These are phyloP conservation scores for Pseudeuparius sepicola DNA, from an alignment of 2,888 invertebrate genomes.

Conservation along the genomic window DNA sequence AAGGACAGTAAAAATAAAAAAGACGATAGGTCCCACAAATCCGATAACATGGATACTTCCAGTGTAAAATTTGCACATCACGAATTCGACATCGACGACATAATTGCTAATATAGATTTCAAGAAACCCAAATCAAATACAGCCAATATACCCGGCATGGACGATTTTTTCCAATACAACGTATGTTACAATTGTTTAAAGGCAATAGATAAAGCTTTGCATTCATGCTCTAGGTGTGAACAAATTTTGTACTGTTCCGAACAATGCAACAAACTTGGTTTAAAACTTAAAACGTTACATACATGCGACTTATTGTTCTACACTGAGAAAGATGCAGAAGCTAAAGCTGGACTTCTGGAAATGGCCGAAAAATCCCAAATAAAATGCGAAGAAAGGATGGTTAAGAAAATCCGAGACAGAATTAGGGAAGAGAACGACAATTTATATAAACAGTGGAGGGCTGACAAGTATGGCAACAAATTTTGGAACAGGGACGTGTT, in stretches of 20 bases:
- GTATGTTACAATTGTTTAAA: constrained; percentile 34
- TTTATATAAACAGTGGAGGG: constrained; percentile 16
- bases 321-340: constrained; percentile 3
- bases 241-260: constrained; percentile 33
- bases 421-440: constrained; percentile 11
- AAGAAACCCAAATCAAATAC: constrained; percentile 7
- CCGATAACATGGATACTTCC: no score
- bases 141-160: constrained; percentile 19
- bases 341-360: constrained; percentile 8
- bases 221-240: constrained; percentile 32
- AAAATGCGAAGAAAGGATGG: constrained; percentile 11
- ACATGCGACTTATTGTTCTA: constrained; percentile 20
- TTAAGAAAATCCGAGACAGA: constrained; percentile 11
- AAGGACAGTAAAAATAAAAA: constrained; percentile 5
- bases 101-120: background rate
- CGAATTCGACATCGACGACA: no score
- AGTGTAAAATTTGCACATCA: no score
- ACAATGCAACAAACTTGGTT: constrained; percentile 30
- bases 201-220: constrained; percentile 24
- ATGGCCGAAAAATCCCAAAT: constrained; percentile 4
- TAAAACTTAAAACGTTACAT: constrained; percentile 23
- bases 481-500: no score
- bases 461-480: constrained; percentile 22
- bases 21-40: background rate
- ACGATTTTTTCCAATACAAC: constrained; percentile 26